Base-by-base conservation (phyloP, 2,113 vertebrate species). In the Gnathonemus echidnorhynchus region DNA sequence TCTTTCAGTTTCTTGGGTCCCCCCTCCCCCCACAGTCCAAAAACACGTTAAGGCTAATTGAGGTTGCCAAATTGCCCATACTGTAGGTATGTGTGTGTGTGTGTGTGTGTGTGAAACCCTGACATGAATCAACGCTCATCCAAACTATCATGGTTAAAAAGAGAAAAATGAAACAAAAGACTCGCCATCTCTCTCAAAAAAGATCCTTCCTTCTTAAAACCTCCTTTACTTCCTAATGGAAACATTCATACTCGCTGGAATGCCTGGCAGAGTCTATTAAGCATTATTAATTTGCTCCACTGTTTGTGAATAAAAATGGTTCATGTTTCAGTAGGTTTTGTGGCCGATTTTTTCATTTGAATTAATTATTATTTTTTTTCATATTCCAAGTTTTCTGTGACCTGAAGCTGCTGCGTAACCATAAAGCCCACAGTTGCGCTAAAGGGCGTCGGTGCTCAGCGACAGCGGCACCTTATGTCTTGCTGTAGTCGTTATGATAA, bases 221-320 rank as follows among this genome's bases (percentile, higher is more conserved):
- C 45, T 31, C 11, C 84, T 49, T 86, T 86, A 50, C n/a, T 83
- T 83, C n/a, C 10, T 87, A 50, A 50, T 15, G 19, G 49, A 31
- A 52, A 45, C 46, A 45, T 83, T 83, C 35, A 42, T 83, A 45
- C 9, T 74, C 5, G 24, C 89, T 49, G 83, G 89, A 39, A 66
- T 74, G 83, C 84, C 56, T 90, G 84, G 45, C 42, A 50, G 52
- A 53, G 45, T 24, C 84, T 86, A 90, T 90, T 90, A 90, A 86
- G 53, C 27, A 39, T 86, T 86, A 86, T 62, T 84, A 11, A 86
- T 90, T 86, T 86, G 45, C 24, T 90, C 49, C 89, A 62, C n/a
- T 85, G 89, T 86, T 90, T 90, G 56, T n/a, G 56, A 62, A 62
- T 62, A 62, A 62, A 62, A 62, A 62, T 62, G 56, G 56, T n/a